A percentile compares a stretch with the other conserved stretches of the same genome.
phyloP scores from a whole-genome alignment of 2,888 invertebrate genomes.

The Cataglyphis altisquamis region DNA sequence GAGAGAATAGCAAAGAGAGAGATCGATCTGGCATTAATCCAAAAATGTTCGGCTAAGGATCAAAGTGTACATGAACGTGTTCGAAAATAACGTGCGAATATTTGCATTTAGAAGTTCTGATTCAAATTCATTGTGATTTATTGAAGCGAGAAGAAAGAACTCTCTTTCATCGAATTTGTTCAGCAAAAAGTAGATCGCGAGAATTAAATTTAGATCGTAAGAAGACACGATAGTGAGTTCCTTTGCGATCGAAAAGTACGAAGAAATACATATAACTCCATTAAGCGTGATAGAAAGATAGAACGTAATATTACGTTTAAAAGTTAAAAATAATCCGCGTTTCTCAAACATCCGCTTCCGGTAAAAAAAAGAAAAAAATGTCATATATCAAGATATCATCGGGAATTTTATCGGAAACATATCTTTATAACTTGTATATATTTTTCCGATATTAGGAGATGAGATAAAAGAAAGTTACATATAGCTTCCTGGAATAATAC shows the following conservation, averaged over 20 bases:
- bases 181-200: not conserved
- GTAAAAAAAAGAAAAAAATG: not conserved
- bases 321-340: not conserved
- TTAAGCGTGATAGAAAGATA: not conserved
- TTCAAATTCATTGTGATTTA: not conserved
- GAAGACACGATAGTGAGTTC: not conserved
- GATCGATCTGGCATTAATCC: conserved; percentile 64
- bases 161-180: not conserved
- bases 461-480: not conserved
- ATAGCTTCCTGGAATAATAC: not conserved
- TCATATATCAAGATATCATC: not conserved
- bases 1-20: not conserved
- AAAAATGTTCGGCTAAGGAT: conserved; percentile 35
- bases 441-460: not conserved
- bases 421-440: not conserved
- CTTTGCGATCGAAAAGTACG: not conserved
- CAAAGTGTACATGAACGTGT: conserved; percentile 22
- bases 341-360: not conserved
- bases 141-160: not conserved
- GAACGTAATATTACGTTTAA: not conserved
- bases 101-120: conserved; percentile 2
- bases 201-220: conserved; percentile 6
- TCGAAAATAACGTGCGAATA: conserved; percentile 12
- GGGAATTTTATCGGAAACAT: not conserved
- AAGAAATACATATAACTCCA: not conserved